Evolutionary conservation across 2,113 vertebrate species (phyloP).

Genomic region (Addax nasomaculatus): DNA sequence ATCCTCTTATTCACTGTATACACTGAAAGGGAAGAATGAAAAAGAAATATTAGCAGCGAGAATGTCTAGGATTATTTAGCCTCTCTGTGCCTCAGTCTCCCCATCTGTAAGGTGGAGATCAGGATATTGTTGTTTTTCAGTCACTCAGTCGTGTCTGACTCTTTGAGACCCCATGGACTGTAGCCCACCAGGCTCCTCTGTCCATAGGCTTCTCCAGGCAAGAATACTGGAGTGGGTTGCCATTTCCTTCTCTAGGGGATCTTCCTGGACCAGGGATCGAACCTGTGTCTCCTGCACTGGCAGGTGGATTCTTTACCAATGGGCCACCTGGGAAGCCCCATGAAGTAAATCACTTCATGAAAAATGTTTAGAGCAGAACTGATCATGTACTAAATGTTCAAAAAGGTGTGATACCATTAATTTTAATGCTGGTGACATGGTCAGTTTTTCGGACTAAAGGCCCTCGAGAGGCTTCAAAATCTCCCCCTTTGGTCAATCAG

Average conservation of each 20-base stretch:
- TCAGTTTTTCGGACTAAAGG: not conserved
- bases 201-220: not conserved
- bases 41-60: not conserved
- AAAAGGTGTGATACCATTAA: not conserved
- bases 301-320: not conserved
- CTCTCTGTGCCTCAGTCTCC: conserved; percentile 7
- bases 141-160: not conserved
- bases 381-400: not conserved
- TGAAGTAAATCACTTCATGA: not conserved
- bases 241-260: not conserved
- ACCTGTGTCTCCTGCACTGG: not conserved
- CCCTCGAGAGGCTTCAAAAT: not conserved
- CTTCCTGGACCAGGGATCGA: not conserved
- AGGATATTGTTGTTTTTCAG: not conserved
- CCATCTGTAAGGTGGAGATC: not conserved
- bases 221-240: not conserved
- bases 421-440: not conserved
- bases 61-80: not conserved
- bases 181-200: not conserved
- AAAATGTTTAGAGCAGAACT: not conserved
- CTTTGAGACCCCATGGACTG: not conserved
- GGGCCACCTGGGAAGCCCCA: not conserved
- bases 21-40: conserved; percentile 10
- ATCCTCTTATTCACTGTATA: conserved; percentile 48
- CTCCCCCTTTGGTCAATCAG: not conserved